Conservation (phyloP, 1,140 invertebrate genomes). For the Pseudomyrmex sp. region DNA sequence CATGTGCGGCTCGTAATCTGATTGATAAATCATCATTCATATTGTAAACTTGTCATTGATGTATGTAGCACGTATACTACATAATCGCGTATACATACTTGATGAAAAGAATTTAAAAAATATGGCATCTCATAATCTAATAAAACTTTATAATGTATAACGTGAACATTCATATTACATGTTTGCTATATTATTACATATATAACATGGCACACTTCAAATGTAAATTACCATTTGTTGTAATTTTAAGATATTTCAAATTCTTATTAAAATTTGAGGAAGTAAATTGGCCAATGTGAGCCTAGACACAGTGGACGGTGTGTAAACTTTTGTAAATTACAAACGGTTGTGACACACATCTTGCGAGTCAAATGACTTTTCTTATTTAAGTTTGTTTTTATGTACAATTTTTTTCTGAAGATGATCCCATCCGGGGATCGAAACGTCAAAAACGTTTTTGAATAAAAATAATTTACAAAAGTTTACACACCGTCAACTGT, state of each 20-base stretch:
- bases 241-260: background rate
- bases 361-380: too few species aligned
- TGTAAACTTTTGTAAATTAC: too few species aligned
- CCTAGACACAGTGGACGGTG: too few species aligned
- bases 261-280: background rate
- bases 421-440: too few species aligned
- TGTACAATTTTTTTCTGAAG: too few species aligned
- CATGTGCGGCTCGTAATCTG: background rate
- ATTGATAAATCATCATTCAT: background rate
- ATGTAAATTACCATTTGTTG: background rate
- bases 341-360: too few species aligned
- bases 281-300: too few species aligned
- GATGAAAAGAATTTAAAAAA: background rate
- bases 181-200: background rate
- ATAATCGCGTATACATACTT: background rate
- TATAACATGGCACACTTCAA: too few species aligned
- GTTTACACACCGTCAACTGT: too few species aligned
- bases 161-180: background rate
- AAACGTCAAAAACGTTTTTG: too few species aligned
- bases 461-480: too few species aligned
- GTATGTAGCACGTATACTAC: background rate
- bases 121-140: background rate
- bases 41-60: constrained; percentile 1
- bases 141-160: background rate
- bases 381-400: too few species aligned